phyloP scores from a whole-genome alignment of 2,113 vertebrate species.

The Onychostoma macrolepis region DNA sequence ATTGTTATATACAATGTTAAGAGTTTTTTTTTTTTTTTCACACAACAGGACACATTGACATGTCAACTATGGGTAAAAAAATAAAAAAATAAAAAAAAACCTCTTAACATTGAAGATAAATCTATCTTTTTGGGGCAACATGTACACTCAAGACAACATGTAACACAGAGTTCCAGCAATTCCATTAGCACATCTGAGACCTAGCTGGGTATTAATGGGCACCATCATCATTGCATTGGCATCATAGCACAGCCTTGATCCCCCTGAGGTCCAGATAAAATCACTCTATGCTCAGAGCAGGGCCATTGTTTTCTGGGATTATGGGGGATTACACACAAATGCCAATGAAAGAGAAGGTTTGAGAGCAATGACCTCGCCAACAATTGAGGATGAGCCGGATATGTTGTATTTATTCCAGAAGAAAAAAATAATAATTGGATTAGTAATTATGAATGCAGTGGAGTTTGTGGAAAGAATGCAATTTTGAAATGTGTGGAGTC shows the following conservation, averaged over 20 bases:
- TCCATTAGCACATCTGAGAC: background rate
- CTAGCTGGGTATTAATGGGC: background rate
- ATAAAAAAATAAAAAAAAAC: too few relatives aligned
- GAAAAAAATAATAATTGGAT: background rate
- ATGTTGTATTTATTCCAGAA: slow-evolving; percentile 6
- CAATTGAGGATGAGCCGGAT: slow-evolving; percentile 1
- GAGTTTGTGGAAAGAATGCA: background rate
- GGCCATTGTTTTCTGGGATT: background rate
- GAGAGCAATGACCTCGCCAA: background rate
- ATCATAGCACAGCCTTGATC: background rate
- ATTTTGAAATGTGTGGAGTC: background rate
- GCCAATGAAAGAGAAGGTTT: background rate
- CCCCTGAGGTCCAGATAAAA: background rate
- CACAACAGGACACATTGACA: too few relatives aligned
- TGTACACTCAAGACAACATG: background rate
- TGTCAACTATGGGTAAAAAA: too few relatives aligned
- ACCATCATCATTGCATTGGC: background rate
- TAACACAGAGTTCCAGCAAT: background rate
- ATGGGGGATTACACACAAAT: background rate
- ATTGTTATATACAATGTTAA: too few relatives aligned
- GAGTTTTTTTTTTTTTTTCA: too few relatives aligned
- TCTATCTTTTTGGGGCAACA: too few relatives aligned
- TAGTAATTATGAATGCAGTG: background rate
- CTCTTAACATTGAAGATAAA: too few relatives aligned
- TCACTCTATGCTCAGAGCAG: background rate